Conservation (phyloP, 2,797 vertebrate species). For the Cynopterus sphinx region DNA sequence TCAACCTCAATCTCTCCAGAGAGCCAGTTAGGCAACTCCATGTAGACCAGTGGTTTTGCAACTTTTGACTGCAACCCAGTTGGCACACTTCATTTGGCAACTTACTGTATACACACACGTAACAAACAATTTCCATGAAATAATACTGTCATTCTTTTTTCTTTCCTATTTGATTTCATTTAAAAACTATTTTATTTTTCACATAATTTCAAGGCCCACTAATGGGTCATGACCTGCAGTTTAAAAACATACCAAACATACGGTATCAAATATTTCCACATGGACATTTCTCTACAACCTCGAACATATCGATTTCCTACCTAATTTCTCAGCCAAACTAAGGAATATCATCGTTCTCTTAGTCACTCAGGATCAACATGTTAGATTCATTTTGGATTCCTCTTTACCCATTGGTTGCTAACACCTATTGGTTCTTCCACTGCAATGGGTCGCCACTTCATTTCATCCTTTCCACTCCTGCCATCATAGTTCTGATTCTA, state of each 20-base stretch:
- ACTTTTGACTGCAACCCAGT: not conserved
- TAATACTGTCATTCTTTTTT: not conserved
- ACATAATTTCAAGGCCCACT: not conserved
- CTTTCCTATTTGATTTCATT: not conserved
- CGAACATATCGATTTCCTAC: constrained; percentile 30
- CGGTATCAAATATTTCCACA: not conserved
- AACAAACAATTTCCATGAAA: not conserved
- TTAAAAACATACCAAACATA: not conserved
- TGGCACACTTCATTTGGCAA: not conserved
- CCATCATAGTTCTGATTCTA: not conserved
- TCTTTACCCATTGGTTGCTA: not conserved
- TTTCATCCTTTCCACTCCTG: not conserved
- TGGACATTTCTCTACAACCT: not conserved
- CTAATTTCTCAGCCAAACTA: constrained; percentile 30
- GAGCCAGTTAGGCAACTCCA: not conserved
- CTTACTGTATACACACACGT: not conserved
- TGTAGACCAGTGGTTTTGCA: not conserved
- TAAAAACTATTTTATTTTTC: not conserved
- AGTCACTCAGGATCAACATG: constrained; percentile 27
- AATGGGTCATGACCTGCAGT: not conserved
- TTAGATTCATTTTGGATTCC: not conserved
- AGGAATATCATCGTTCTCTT: not conserved
- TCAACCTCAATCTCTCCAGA: not conserved
- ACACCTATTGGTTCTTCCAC: not conserved
- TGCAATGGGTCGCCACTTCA: rapidly evolving